Base-by-base conservation (phyloP, 2,888 invertebrate species). In the Ectemnius lituratus region DNA sequence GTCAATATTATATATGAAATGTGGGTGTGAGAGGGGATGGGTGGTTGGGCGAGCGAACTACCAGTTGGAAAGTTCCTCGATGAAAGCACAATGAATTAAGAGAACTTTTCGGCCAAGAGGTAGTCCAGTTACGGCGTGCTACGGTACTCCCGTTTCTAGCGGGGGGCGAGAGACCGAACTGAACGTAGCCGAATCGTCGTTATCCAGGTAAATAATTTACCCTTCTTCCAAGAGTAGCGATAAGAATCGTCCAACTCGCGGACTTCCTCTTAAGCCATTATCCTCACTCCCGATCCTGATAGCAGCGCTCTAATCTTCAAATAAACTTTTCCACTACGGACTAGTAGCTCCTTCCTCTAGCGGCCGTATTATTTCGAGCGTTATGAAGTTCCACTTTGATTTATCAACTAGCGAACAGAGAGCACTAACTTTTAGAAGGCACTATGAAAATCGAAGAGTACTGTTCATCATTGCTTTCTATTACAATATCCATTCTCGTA, bases 51-150 rank as follows among this genome's bases (percentile, higher is more conserved):
- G 49, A 27, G 37, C 37, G 37, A 37, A 11, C 8, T 37, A 37
- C 5, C 37, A 37, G 37, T 62, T 63, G 20, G 65, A 66, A 75
- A 70, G 73, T 75, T 73, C 57, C 57, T 58, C 76, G 78, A 80
- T 72, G 76, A 71, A 71, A 72, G 70, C 45, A 72, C 71, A 70
- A 78, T 71, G 78, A 80, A 76, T 80, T 73, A 80, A 72, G 67
- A 49, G 67, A 71, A 80, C 66, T 75, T 75, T 52, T 63, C 63
- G 65, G 62, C 46, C 62, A 46, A 11, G 58, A 23, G 27, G 61
- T 23, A 28, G 20, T 20, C 14, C n/a, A 14, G 52, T 27, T 52
- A 59, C n/a, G 23, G 61, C 45, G 64, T 37, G 28, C 58, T 63
- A 23, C 11, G 27, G 62, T 18, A n/a, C 20, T 49, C 56, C 37